Percentiles rank a stretch among this genome's conserved stretches.
Evolutionary conservation across 2,888 invertebrate genomes (phyloP).

Genomic region (Drosophila tanythrix): DNA sequence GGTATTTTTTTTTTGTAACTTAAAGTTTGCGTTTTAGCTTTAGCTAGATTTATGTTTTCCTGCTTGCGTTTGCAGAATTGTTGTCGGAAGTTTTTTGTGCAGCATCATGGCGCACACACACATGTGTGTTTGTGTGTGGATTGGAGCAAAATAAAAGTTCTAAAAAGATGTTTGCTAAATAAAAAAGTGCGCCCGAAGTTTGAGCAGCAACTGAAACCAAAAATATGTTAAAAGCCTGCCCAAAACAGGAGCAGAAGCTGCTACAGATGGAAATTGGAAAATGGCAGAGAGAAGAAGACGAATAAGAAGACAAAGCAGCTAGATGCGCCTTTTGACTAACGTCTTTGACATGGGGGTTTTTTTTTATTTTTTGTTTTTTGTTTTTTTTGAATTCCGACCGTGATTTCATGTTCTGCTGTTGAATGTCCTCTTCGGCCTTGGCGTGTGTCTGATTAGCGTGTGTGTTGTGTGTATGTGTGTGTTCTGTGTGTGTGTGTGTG

Average conservation of each 20-base stretch:
- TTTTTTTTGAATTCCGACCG: slow-evolving; percentile 26
- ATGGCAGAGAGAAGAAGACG: background rate
- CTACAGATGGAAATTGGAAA: background rate
- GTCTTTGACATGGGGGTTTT: slow-evolving; percentile 29
- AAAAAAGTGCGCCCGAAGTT: slow-evolving; percentile 53
- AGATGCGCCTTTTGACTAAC: slow-evolving; percentile 67
- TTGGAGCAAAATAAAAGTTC: slow-evolving; percentile 45
- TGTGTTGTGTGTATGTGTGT: slow-evolving; percentile 8
- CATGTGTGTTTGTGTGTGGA: slow-evolving; percentile 8
- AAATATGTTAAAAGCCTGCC: slow-evolving; percentile 62
- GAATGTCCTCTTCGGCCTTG: slow-evolving; percentile 17
- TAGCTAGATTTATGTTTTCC: slow-evolving; percentile 81
- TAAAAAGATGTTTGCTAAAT: slow-evolving; percentile 55
- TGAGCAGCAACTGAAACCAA: slow-evolving; percentile 26
- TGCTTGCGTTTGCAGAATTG: slow-evolving; percentile 81
- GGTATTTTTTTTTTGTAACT: slow-evolving; percentile 45
- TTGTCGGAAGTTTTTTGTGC: slow-evolving; percentile 81
- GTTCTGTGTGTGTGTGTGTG: background rate
- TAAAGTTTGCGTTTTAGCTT: slow-evolving; percentile 80
- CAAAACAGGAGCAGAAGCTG: slow-evolving; percentile 42
- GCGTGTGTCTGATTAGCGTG: slow-evolving; percentile 46
- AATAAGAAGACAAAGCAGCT: slow-evolving; percentile 8
- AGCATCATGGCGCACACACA: slow-evolving; percentile 67
- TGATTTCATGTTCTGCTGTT: slow-evolving; percentile 26
- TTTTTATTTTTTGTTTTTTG: background rate